These are phyloP conservation scores for Drosophila sordidapex DNA, from an alignment of 2,888 invertebrate species.

Conservation along the genomic window DNA sequence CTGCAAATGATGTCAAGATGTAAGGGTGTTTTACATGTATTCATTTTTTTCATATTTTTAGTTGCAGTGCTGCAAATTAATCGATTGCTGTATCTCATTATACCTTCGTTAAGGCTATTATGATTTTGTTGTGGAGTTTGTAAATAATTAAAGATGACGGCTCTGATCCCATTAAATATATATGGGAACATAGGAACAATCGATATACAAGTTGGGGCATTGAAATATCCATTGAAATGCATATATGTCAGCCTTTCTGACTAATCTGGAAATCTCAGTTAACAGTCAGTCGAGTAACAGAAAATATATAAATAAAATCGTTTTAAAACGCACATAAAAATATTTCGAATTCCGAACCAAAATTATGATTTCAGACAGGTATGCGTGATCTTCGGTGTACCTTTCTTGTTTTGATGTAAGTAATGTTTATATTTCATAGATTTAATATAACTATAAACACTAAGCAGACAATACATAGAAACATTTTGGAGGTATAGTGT, in stretches of 20 bases:
- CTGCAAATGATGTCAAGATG: background rate
- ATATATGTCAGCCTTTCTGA: background rate
- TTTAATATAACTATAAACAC: background rate
- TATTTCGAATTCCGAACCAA: background rate
- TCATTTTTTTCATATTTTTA: background rate
- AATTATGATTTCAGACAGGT: background rate
- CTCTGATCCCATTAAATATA: background rate
- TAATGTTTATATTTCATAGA: background rate
- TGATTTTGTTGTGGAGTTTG: background rate
- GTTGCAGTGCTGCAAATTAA: background rate
- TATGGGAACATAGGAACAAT: background rate
- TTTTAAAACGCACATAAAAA: background rate
- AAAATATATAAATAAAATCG: background rate
- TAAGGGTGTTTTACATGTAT: background rate
- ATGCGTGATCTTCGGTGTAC: background rate
- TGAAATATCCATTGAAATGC: background rate
- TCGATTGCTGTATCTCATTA: conserved; percentile 1
- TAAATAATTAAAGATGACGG: background rate
- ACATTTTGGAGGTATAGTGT: background rate
- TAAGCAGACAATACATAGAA: background rate
- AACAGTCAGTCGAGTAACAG: background rate
- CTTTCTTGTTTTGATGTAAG: background rate
- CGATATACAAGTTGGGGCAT: background rate
- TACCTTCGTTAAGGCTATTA: background rate
- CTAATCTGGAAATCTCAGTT: background rate